These are phyloP conservation scores for Coturnix japonica DNA, from an alignment of 2,113 vertebrate genomes.

Conservation along the genomic window DNA sequence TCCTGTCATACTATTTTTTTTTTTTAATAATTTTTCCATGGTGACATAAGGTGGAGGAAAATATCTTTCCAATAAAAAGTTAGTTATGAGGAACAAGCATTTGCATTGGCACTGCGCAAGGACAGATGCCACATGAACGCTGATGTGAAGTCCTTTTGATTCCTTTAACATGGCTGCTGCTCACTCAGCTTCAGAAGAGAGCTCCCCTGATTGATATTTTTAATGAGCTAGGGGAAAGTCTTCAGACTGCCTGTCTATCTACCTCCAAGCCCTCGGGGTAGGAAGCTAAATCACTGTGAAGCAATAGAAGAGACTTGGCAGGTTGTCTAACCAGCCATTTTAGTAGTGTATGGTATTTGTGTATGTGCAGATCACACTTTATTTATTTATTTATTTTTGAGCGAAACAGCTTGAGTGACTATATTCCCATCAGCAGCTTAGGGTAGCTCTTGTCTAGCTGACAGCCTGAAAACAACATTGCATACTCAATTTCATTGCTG, in stretches of 20 bases:
- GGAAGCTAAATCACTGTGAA: slow-evolving; percentile 6
- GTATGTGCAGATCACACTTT: background rate
- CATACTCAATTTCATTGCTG: background rate
- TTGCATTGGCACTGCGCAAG: background rate
- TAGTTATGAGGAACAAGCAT: background rate
- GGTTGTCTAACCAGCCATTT: background rate
- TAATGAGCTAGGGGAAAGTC: slow-evolving; percentile 7
- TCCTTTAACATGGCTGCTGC: background rate
- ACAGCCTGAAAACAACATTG: background rate
- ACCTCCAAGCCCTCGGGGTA: background rate
- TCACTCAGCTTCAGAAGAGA: background rate
- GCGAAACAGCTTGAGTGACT: background rate
- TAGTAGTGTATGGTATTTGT: background rate
- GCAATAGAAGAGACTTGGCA: background rate
- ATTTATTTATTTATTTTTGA: background rate
- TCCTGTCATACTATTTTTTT: background rate
- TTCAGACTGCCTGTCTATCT: slow-evolving; percentile 5
- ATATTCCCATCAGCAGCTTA: background rate
- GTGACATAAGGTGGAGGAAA: background rate
- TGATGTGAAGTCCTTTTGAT: background rate
- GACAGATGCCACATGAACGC: background rate
- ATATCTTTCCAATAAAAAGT: background rate
- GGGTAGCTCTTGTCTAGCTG: background rate
- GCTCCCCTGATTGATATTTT: background rate
- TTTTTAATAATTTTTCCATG: background rate